Evolutionary conservation across 2,797 vertebrate species (phyloP), one percentile per base, ranked within the genome.

Genomic region (Salarias fasciatus): DNA sequence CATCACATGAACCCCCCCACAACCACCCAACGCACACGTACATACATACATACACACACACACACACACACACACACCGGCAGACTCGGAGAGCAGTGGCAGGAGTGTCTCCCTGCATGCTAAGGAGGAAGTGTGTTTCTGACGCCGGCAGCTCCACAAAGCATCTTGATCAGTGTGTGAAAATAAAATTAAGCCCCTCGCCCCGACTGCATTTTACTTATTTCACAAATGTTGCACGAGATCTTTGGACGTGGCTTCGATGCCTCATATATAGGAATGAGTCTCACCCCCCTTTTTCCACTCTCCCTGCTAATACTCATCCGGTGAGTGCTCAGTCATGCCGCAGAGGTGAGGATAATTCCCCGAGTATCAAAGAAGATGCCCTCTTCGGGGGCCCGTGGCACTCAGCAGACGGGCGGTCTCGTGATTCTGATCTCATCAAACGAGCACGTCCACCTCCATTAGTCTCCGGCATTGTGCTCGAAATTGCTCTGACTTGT

Each of bases 401-500:
- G 72, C 82, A 74, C 68, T 62, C 63, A 63, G 75, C 70, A 77
- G 69, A 74, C 75, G 29, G 51, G 47, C 43, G 38, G 75, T 74
- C 57, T 63, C 15, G 11, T 50, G 76, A 77, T 70, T 83, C 74
- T 83, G 86, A 89, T 87, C 83, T 79, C 84, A 86, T 88, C 83
- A 84, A 74, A 79, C 57, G 15, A 67, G 82, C 85, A 85, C 77
- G 72, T 89, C 87, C 71, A 65, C 86, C 87, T 85, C 82, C 79
- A 89, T 91, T 89, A 87, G 86, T 81, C 86, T 76, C 76, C 52
- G 68, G 85, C 85, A 83, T 88, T 81, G 80, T 83, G 80, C 79
- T 86, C 18, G 63, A 87, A 91, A 90, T 90, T 84, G 84, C 83
- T 84, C 83, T 77, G 86, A 87, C 84, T 86, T 85, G 87, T 86